A percentile compares a stretch with the other conserved stretches of the same genome.
These are phyloP conservation scores for Platycnemis pennipes DNA, from an alignment of 2,888 invertebrate genomes.

Conservation along the genomic window DNA sequence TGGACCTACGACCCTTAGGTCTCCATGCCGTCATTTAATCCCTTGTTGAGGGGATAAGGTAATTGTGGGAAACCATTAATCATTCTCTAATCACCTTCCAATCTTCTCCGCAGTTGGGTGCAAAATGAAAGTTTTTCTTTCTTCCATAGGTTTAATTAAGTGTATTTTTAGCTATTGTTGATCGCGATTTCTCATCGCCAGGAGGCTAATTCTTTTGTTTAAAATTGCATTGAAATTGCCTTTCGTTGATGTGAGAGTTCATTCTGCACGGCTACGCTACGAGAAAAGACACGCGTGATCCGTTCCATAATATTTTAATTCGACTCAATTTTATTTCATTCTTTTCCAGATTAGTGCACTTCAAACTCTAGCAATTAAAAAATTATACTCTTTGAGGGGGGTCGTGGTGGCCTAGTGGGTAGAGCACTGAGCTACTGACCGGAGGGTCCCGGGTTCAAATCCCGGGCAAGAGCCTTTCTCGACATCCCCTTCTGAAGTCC, in stretches of 20 bases:
- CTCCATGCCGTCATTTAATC: constrained; percentile 7
- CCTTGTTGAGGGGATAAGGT: constrained; percentile 10
- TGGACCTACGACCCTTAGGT: not conserved
- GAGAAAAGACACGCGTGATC: not conserved
- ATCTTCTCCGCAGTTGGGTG: constrained; percentile 14
- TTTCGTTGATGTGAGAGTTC: not conserved
- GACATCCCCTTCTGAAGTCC: too few species aligned
- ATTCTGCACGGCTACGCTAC: not conserved
- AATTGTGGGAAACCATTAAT: constrained; percentile 28
- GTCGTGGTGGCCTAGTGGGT: too few species aligned
- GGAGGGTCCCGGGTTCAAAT: too few species aligned
- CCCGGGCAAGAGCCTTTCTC: too few species aligned
- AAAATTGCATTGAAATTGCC: not conserved
- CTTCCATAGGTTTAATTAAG: not conserved
- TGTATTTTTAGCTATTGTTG: constrained; percentile 15
- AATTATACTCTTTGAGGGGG: too few species aligned
- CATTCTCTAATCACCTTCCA: constrained; percentile 19
- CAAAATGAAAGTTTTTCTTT: not conserved
- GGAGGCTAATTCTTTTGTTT: not conserved
- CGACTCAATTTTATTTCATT: not conserved
- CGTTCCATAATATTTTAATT: not conserved
- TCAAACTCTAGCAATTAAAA: not conserved
- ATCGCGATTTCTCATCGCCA: not conserved
- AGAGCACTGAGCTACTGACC: too few species aligned
- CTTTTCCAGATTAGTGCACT: not conserved